Base-by-base conservation (phyloP, 1,140 invertebrate species). In the Hycleus phaleratus region DNA sequence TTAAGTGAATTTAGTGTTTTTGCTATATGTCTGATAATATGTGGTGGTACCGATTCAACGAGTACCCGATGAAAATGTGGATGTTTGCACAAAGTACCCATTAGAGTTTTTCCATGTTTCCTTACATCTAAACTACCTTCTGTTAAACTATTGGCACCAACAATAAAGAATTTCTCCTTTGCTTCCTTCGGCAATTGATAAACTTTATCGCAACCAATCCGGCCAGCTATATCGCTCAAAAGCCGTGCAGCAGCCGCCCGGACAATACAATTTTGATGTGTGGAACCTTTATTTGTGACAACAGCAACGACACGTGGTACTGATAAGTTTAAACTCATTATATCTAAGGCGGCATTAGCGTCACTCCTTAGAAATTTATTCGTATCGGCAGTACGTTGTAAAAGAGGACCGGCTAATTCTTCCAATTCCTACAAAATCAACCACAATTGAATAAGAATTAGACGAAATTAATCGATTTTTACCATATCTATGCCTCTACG, bases 291-390 rank as follows among this genome's bases (percentile, higher is more conserved):
- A 9, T 71, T 69, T 0, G 78, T 73, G 4, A 84, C 60, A 24
- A 82, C 78, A 10, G 73, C 71, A 2, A 75, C 75, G 0, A 77
- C 74, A 38, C 83, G 83, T 26, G 74, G 72, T 43, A 79, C 82
- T 58, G 75, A 81, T 42, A 87, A 69, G 68, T 84, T 81, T 46
- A 88, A 84, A 32, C 91, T 81, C 82, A 97, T 88, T 4, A 81
- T 77, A 62, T 87, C 85, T 32, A 98, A 69, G 18, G 93, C 88
- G n/a, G 79, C 77, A 11, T 90, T 87, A 8, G 91, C 87, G 73
- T 97, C 94, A 11, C 86, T 87, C 40, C 93, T 78, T 25, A 97
- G 79, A 71, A 97, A 98, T 64, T 86, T 86, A 73, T 95, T 96
- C 1, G 91, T 95, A 69, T 97, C 95, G 0, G 91, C 90, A 40